phyloP scores from a whole-genome alignment of 2,888 invertebrate species.

The Stramonita haemastoma region DNA sequence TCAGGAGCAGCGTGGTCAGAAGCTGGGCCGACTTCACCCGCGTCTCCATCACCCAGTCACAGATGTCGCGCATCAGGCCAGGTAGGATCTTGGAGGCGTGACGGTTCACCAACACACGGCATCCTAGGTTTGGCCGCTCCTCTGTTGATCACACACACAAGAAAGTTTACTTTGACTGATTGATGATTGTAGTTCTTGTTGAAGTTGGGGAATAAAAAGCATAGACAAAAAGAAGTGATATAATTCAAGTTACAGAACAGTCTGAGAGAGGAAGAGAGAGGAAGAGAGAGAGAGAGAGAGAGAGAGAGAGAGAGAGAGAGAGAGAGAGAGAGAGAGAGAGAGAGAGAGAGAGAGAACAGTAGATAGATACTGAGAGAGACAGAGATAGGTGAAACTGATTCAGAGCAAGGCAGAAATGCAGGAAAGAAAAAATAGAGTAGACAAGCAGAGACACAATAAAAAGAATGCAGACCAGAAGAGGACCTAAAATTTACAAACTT shows the following conservation, averaged over 20 bases:
- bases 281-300: background rate
- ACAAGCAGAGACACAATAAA: too few relatives aligned
- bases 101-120: slow-evolving; percentile 87
- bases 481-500: too few relatives aligned
- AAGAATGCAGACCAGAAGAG: too few relatives aligned
- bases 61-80: slow-evolving; percentile 85
- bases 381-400: too few relatives aligned
- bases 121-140: slow-evolving; percentile 90
- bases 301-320: too few relatives aligned
- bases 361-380: too few relatives aligned
- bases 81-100: slow-evolving; percentile 85
- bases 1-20: slow-evolving; percentile 85
- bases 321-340: background rate
- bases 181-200: too few relatives aligned
- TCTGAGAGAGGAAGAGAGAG: background rate
- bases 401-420: too few relatives aligned
- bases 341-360: too few relatives aligned
- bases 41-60: slow-evolving; percentile 86
- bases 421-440: too few relatives aligned
- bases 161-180: too few relatives aligned
- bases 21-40: slow-evolving; percentile 86
- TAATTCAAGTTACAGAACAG: background rate
- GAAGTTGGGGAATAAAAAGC: too few relatives aligned
- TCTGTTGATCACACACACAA: slow-evolving; percentile 78
- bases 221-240: background rate